Conservation (phyloP, 2,888 invertebrate species). For the Noctua fimbriata region DNA sequence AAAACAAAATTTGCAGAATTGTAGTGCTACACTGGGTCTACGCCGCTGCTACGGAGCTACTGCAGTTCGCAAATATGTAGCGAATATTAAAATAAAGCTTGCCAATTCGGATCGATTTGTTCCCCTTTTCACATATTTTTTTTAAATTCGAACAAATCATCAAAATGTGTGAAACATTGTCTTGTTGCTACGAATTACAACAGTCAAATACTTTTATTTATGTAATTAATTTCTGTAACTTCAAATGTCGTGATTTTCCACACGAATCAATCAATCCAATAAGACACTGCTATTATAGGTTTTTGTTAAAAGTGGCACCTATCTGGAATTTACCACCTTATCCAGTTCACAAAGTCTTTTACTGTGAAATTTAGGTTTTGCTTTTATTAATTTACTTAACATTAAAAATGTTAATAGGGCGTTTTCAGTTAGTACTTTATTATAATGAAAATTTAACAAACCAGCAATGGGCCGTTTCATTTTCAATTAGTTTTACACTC, state of each 20-base stretch:
- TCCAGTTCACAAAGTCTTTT: neutral
- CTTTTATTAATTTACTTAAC: neutral
- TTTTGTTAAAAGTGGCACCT: neutral
- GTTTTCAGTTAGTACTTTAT: neutral
- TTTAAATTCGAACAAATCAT: neutral
- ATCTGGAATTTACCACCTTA: neutral
- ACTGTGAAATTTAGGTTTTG: too few relatives aligned
- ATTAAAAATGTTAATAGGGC: neutral
- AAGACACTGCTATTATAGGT: neutral
- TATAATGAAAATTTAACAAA: neutral
- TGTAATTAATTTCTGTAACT: neutral
- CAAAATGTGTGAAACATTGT: neutral
- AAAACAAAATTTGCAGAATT: neutral
- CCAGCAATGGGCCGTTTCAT: neutral
- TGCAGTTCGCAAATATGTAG: neutral
- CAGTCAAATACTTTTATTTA: neutral
- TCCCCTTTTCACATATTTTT: neutral
- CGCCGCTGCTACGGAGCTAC: conserved; percentile 3
- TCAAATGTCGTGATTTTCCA: neutral
- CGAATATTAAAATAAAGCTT: neutral
- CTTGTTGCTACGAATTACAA: neutral
- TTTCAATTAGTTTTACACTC: neutral
- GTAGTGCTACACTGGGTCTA: conserved; percentile 10
- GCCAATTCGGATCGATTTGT: neutral
- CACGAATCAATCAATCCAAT: neutral